Conservation (phyloP, 2,797 vertebrate species). For the Acomys russatus region DNA sequence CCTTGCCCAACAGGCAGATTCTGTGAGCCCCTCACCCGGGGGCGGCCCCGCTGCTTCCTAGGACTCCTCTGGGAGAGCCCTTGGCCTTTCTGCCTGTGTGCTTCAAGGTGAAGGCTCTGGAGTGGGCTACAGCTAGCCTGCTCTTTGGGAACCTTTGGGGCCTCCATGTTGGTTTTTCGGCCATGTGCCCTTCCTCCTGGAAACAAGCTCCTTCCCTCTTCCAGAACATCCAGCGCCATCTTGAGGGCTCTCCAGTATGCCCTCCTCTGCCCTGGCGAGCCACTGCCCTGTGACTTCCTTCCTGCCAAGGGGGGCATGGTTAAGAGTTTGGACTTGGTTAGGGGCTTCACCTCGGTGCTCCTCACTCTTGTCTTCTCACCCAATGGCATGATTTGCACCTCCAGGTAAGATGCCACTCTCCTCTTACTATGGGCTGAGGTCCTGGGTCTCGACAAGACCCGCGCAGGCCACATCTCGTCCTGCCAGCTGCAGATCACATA, state of each 20-base stretch:
- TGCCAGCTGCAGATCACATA: constrained; percentile 58
- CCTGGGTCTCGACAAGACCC: constrained; percentile 36
- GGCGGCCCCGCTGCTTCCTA: background rate
- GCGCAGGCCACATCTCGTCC: constrained; percentile 31
- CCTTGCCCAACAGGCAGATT: too few relatives aligned
- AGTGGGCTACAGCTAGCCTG: background rate
- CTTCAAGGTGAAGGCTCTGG: background rate
- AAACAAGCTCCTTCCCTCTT: background rate
- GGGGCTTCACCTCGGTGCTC: background rate
- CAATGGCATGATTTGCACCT: constrained; percentile 44
- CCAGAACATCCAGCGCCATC: background rate
- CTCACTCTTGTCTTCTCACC: constrained; percentile 10
- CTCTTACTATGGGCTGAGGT: background rate
- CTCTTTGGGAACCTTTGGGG: background rate
- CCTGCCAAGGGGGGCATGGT: background rate
- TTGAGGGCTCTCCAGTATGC: background rate
- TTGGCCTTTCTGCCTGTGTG: background rate
- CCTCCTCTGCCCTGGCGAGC: background rate
- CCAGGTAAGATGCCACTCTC: background rate
- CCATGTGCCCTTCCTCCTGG: background rate
- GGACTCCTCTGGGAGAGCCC: background rate
- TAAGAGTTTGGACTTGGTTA: background rate
- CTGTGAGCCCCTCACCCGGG: background rate
- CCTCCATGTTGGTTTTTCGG: background rate
- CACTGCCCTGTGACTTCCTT: background rate